These are phyloP conservation scores for Eucera pruinosa DNA, from an alignment of 2,888 invertebrate species.

Conservation along the genomic window DNA sequence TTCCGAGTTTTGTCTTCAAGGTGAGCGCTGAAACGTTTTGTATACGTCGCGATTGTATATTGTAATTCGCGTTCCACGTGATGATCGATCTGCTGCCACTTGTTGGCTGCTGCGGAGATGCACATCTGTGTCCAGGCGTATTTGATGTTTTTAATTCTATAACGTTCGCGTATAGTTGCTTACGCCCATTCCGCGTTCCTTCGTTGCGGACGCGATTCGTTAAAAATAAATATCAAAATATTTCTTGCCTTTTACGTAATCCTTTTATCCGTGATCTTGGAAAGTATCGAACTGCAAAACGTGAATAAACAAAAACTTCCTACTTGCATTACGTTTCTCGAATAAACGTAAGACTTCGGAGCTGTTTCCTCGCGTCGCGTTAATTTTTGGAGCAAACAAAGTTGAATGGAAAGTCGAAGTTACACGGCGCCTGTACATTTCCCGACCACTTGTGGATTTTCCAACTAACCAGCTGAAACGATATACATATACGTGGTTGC, in stretches of 20 bases:
- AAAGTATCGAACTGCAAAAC: not conserved
- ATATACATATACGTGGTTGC: too few relatives aligned
- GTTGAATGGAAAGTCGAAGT: not conserved
- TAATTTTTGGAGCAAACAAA: not conserved
- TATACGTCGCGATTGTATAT: not conserved
- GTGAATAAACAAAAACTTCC: not conserved
- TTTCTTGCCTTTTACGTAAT: not conserved
- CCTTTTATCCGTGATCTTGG: not conserved
- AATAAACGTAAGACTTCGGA: not conserved
- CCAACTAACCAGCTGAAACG: conserved; percentile 61
- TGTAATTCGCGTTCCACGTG: conserved; percentile 29
- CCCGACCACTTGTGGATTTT: conserved; percentile 73
- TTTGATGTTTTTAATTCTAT: too few relatives aligned
- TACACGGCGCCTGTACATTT: conserved; percentile 47
- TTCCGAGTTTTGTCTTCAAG: conserved; percentile 43
- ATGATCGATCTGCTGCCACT: conserved; percentile 68
- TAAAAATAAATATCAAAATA: too few relatives aligned
- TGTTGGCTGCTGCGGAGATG: conserved; percentile 64
- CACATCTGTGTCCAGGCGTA: not conserved
- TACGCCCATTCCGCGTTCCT: too few relatives aligned
- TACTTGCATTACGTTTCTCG: not conserved
- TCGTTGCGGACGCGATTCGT: not conserved
- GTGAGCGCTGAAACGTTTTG: conserved; percentile 13
- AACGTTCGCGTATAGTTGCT: too few relatives aligned
- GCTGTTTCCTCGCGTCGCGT: not conserved